Percentiles rank a stretch among this genome's conserved stretches.
Conservation (phyloP, 23 tunicate genomes). For the Ciona savignyi region DNA sequence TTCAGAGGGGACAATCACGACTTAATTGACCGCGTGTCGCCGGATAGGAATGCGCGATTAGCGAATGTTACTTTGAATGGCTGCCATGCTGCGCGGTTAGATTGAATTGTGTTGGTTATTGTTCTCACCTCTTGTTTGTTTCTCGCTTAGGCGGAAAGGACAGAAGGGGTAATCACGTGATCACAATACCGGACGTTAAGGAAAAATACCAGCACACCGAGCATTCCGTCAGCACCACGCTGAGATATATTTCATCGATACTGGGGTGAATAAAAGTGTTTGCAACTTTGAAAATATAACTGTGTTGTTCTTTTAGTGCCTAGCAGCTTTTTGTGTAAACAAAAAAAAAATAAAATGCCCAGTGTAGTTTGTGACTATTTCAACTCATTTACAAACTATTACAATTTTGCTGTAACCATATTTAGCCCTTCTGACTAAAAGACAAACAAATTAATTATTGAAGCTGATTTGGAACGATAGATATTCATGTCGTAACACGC, state of each 20-base stretch:
- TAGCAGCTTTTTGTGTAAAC: too few relatives aligned
- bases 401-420: too few relatives aligned
- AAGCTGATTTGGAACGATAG: too few relatives aligned
- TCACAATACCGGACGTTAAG: constrained; percentile 60
- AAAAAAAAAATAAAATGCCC: too few relatives aligned
- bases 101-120: background rate
- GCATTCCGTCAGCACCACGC: constrained; percentile 41
- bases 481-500: background rate
- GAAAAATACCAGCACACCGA: constrained; percentile 60
- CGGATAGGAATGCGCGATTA: background rate
- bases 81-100: too few relatives aligned
- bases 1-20: background rate
- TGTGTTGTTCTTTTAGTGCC: too few relatives aligned
- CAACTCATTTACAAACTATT: too few relatives aligned
- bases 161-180: constrained; percentile 37
- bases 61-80: too few relatives aligned
- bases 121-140: background rate
- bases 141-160: constrained; percentile 69
- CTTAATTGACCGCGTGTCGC: background rate
- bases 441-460: too few relatives aligned
- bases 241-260: constrained; percentile 43
- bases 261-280: constrained; percentile 20
- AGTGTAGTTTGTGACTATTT: too few relatives aligned
- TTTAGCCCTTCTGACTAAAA: too few relatives aligned
- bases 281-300: too few relatives aligned